Conservation (phyloP, 2,797 vertebrate genomes). For the Myripristis murdjan region DNA sequence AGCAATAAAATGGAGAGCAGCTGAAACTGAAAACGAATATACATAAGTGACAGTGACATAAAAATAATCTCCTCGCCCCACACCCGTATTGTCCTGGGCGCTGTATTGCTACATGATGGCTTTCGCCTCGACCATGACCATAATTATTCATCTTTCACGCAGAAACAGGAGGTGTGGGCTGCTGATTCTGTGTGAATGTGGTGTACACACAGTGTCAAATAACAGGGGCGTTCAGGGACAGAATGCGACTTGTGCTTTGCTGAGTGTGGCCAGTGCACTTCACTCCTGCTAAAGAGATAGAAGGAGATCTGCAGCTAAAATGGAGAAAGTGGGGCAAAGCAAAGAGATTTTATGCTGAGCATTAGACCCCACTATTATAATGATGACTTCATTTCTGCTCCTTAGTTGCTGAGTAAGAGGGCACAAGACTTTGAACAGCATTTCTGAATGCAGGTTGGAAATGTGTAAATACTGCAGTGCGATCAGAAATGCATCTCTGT, state of each 20-base stretch:
- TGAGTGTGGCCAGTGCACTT: constrained; percentile 32
- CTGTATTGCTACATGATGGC: constrained; percentile 5
- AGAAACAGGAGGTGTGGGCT: constrained; percentile 13
- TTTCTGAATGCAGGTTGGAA: constrained; percentile 7
- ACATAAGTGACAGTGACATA: too few species aligned
- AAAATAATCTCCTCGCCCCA: too few species aligned
- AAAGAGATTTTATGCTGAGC: constrained; percentile 40
- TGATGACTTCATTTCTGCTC: constrained; percentile 56
- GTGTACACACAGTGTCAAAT: constrained; percentile 34
- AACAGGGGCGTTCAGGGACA: neutral
- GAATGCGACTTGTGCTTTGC: constrained; percentile 25
- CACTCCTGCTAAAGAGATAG: constrained; percentile 35
- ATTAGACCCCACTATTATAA: constrained; percentile 53
- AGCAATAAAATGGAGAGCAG: too few species aligned
- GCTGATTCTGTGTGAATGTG: constrained; percentile 33
- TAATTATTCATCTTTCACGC: constrained; percentile 29
- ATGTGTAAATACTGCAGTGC: constrained; percentile 9
- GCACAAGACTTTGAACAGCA: constrained; percentile 14
- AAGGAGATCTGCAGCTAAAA: constrained; percentile 42
- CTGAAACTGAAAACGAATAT: too few species aligned
- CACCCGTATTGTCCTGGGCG: too few species aligned
- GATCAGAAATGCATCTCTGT: constrained; percentile 3
- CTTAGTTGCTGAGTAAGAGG: constrained; percentile 23
- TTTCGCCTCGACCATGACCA: constrained; percentile 13
- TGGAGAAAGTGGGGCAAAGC: constrained; percentile 56